Percentiles rank a stretch among this genome's conserved stretches.
These are phyloP conservation scores for Hypomecis atomaria DNA, from an alignment of 2,888 invertebrate species.

Conservation along the genomic window DNA sequence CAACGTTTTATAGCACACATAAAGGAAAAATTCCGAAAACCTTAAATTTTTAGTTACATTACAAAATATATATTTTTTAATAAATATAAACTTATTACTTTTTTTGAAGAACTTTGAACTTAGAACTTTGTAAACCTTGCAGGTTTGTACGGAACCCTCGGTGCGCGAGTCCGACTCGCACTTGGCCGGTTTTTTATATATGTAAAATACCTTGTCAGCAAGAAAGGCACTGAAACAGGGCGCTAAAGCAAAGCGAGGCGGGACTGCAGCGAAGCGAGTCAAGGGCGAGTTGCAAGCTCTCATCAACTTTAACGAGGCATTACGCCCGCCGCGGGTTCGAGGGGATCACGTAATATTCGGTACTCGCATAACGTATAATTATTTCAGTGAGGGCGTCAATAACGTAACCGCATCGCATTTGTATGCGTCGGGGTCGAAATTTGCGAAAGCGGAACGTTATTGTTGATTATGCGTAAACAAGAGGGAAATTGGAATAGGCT, in stretches of 20 bases:
- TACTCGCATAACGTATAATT: slow-evolving; percentile 80
- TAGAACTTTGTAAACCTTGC: no score
- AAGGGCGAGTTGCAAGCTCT: slow-evolving; percentile 69
- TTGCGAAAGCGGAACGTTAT: slow-evolving; percentile 44
- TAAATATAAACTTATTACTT: no score
- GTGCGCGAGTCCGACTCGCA: no score
- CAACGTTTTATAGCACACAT: no score
- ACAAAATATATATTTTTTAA: no score
- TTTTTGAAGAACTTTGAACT: no score
- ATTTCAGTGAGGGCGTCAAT: slow-evolving; percentile 78
- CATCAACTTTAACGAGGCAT: slow-evolving; percentile 84
- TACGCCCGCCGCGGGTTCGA: slow-evolving; percentile 61
- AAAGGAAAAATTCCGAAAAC: no score
- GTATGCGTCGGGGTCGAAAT: slow-evolving; percentile 59
- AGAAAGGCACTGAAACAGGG: slow-evolving; percentile 5
- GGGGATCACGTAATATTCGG: slow-evolving; percentile 77
- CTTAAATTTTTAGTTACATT: no score
- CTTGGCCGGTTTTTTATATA: no score
- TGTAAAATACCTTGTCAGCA: slow-evolving; percentile 52
- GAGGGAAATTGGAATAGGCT: slow-evolving; percentile 10
- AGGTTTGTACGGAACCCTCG: no score
- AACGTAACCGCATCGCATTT: slow-evolving; percentile 72
- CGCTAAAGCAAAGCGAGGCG: slow-evolving; percentile 51
- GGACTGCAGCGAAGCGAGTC: slow-evolving; percentile 49
- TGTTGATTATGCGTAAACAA: slow-evolving; percentile 31